Conservation (phyloP, 92 coral and sea anemone genomes). For the Siderastrea siderea region DNA sequence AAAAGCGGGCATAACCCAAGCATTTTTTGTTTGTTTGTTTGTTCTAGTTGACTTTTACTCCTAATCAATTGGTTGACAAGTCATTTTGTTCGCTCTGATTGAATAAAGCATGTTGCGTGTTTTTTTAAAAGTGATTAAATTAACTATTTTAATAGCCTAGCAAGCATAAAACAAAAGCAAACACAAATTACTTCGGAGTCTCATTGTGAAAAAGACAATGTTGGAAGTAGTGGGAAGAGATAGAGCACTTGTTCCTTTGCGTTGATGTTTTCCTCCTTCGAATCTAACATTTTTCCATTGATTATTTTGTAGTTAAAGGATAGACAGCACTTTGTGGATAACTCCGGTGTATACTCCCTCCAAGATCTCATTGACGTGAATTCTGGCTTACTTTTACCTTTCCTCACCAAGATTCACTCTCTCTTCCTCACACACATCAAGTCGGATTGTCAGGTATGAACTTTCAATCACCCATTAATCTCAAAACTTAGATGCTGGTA, state of each 20-base stretch:
- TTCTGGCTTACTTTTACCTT: constrained; percentile 88
- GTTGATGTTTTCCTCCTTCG: neutral
- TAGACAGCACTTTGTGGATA: constrained; percentile 97
- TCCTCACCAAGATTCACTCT: constrained; percentile 88
- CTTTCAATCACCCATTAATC: no score
- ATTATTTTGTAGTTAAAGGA: constrained; percentile 76
- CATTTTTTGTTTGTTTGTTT: no score
- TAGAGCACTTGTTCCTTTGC: neutral
- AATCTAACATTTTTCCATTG: neutral
- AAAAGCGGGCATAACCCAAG: no score
- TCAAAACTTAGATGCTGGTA: no score
- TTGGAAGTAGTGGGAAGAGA: no score
- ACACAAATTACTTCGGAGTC: neutral
- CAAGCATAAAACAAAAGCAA: no score
- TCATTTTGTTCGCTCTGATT: no score
- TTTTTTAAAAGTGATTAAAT: no score
- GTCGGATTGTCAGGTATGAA: constrained; percentile 89
- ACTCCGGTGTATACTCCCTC: constrained; percentile 80
- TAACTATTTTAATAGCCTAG: no score
- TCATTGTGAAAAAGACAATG: neutral
- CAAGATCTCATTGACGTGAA: constrained; percentile 93
- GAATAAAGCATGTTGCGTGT: no score
- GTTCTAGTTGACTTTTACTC: no score
- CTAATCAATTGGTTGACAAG: no score
- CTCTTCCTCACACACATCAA: constrained; percentile 97